Evolutionary conservation across 2,888 invertebrate genomes (phyloP).

Genomic region (Octodonta nipae): DNA sequence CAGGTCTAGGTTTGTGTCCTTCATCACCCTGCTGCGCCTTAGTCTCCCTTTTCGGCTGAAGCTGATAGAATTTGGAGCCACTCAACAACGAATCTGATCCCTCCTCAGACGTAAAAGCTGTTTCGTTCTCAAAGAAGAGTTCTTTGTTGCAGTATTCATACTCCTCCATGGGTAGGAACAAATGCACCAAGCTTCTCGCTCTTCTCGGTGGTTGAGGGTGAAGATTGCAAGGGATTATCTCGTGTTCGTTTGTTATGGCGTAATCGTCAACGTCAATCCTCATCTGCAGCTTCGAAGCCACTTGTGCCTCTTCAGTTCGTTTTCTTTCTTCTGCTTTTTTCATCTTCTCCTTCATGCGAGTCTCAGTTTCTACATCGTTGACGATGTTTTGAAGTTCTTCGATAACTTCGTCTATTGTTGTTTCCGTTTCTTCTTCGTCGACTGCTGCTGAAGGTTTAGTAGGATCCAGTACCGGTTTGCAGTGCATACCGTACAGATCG

Average conservation of each 20-base stretch:
- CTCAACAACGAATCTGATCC: constrained; percentile 59
- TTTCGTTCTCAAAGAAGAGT: constrained; percentile 43
- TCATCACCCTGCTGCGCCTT: neutral
- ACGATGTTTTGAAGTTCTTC: constrained; percentile 74
- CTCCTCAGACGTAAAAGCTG: constrained; percentile 49
- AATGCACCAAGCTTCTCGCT: constrained; percentile 55
- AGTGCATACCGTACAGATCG: constrained; percentile 45
- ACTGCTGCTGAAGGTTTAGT: constrained; percentile 18
- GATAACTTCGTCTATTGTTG: constrained; percentile 77
- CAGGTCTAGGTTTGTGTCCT: constrained; percentile 6
- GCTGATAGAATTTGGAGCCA: constrained; percentile 38
- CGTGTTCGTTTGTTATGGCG: constrained; percentile 43
- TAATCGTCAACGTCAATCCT: constrained; percentile 38
- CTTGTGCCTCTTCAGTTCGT: constrained; percentile 26
- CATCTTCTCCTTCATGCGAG: constrained; percentile 36
- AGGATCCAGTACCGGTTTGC: constrained; percentile 34
- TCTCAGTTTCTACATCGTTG: constrained; percentile 67
- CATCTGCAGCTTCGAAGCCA: constrained; percentile 27
- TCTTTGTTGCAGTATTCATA: constrained; percentile 37
- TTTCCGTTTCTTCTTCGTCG: constrained; percentile 47
- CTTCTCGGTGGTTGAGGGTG: constrained; percentile 71
- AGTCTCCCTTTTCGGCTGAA: constrained; percentile 7
- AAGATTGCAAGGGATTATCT: constrained; percentile 64
- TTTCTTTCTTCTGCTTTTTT: constrained; percentile 22
- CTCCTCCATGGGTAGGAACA: constrained; percentile 51